phyloP scores from a whole-genome alignment of 2,113 vertebrate genomes.

The Platysteira castanea region DNA sequence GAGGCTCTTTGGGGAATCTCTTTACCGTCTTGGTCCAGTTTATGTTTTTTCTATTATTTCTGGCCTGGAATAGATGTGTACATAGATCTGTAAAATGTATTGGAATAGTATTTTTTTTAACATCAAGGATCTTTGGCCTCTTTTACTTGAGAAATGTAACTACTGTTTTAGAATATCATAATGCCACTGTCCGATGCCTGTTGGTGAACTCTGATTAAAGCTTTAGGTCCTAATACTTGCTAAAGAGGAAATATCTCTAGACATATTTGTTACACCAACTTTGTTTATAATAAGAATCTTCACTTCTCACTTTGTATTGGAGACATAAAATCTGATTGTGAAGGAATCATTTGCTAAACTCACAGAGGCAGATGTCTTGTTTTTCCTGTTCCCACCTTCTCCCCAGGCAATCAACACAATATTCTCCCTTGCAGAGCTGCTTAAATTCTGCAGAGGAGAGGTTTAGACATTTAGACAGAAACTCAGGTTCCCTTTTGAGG shows the following conservation, averaged over 20 bases:
- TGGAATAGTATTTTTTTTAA: not conserved
- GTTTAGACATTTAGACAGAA: not conserved
- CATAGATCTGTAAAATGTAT: not conserved
- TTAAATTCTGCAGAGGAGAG: not conserved
- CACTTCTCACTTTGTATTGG: not conserved
- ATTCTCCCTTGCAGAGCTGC: not conserved
- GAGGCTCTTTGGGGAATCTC: not conserved
- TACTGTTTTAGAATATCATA: not conserved
- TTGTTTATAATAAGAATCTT: not conserved
- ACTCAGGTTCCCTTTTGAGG: not conserved
- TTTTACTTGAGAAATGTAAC: not conserved
- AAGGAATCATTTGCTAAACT: not conserved
- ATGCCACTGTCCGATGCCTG: not conserved
- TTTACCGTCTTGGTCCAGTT: not conserved
- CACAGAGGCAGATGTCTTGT: not conserved
- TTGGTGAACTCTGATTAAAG: not conserved
- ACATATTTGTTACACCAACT: not conserved
- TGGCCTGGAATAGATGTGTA: not conserved
- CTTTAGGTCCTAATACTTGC: not conserved
- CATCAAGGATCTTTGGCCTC: not conserved
- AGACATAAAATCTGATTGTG: not conserved
- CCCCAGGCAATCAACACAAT: not conserved
- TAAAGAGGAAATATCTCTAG: not conserved
- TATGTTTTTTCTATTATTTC: not conserved
- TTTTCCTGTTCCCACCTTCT: not conserved